These are phyloP conservation scores for Crotalus helleri DNA, from an alignment of 2,113 vertebrate species.

Conservation along the genomic window DNA sequence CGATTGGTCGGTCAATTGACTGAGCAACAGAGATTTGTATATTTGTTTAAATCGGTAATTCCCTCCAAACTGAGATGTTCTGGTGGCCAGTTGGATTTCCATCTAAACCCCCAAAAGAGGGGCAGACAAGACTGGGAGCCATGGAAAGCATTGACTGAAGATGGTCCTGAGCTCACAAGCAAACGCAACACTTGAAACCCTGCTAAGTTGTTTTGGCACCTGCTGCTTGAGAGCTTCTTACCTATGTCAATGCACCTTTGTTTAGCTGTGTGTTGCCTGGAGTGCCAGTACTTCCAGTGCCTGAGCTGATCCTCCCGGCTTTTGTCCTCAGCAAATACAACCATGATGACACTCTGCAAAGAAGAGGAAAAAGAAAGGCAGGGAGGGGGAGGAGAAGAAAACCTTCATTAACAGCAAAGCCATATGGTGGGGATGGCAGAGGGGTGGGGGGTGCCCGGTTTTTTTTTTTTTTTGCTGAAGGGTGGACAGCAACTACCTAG, in stretches of 20 bases:
- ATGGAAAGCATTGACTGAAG: not conserved
- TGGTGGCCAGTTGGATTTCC: not conserved
- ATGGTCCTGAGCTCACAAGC: not conserved
- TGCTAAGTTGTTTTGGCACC: slow-evolving; percentile 49
- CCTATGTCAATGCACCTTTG: slow-evolving; percentile 98
- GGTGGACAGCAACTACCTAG: not conserved
- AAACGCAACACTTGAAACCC: not conserved
- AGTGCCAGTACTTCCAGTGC: slow-evolving; percentile 99
- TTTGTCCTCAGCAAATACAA: slow-evolving; percentile 98
- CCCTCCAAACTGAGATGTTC: not conserved
- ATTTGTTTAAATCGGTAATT: not conserved
- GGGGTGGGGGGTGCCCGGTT: no score
- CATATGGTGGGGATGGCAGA: not conserved
- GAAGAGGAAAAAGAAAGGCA: not conserved
- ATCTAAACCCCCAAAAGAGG: not conserved
- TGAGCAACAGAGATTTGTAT: not conserved
- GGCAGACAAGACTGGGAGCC: not conserved
- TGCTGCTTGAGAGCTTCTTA: slow-evolving; percentile 59
- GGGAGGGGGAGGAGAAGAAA: not conserved
- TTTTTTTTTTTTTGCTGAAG: not conserved
- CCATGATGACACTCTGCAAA: slow-evolving; percentile 93
- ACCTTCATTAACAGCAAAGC: not conserved
- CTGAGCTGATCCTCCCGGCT: slow-evolving; percentile 93
- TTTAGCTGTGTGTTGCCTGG: slow-evolving; percentile 95
- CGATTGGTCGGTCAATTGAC: not conserved